Base-by-base conservation (phyloP, 2,888 invertebrate genomes). In the Tyria jacobaeae region DNA sequence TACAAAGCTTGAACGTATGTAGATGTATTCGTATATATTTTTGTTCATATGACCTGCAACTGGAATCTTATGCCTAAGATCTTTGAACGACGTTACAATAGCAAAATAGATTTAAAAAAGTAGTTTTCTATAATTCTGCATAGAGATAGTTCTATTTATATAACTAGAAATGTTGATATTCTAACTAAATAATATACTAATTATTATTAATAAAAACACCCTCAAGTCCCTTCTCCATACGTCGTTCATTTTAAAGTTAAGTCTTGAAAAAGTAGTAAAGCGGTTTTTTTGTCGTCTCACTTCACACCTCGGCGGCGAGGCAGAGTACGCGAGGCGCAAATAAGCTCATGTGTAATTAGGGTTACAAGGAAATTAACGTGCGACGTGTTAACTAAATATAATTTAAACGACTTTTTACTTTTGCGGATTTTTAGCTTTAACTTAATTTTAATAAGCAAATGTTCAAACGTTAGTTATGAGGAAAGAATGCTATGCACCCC, bases 321-420 rank as follows among this genome's bases (percentile, higher is more conserved):
- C 60, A 62, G 53, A 48, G 68, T 57, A 64, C 66, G 53, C 70
- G 65, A 71, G 66, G 65, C 71, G 71, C 79, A 83, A 83, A 80
- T 90, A 90, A 90, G 89, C 89, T 66, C 73, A 80, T 84, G 85
- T 87, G 89, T 90, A 91, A 91, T 91, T 90, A 89, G 90, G 88
- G 89, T 87, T 85, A 89, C 85, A 88, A 89, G 89, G 85, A 89
- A 86, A 88, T 88, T 87, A 86, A 85, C 82, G 63, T 58, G 58
- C 57, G 31, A 55, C 63, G 50, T 55, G 53, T 50, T 58, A 47
- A 27, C 58, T n/a, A 58, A 52, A 58, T 55, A 54, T 62, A 60
- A 62, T 21, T 64, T 57, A 62, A 59, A 47, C 25, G 12, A n/a
- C 27, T 51, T 54, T 31, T 60, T 56, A 57, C 41, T 35, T 52